Evolutionary conservation across 1,140 invertebrate genomes (phyloP).

Genomic region (Lepidurus apus): DNA sequence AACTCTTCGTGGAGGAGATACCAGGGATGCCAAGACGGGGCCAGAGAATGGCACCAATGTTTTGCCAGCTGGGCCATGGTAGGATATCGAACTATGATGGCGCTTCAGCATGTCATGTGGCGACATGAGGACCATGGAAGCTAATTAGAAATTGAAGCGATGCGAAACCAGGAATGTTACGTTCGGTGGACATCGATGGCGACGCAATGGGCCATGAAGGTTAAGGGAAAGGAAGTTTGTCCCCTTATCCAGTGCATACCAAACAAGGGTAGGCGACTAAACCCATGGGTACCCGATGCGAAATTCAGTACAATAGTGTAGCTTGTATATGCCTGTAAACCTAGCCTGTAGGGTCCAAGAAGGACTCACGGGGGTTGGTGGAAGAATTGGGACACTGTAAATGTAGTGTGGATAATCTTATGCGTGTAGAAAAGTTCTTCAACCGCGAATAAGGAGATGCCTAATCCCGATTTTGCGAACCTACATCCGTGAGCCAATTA

Average conservation of each 20-base stretch:
- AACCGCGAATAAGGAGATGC: no score
- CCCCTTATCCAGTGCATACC: no score
- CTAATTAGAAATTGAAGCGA: not conserved
- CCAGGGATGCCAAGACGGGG: not conserved
- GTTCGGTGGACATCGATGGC: not conserved
- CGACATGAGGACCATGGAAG: slow-evolving; percentile 17
- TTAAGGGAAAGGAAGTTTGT: not conserved
- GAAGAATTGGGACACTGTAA: no score
- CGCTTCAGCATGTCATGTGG: slow-evolving; percentile 1
- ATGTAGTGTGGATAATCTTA: no score
- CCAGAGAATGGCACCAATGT: not conserved
- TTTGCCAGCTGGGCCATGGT: slow-evolving; percentile 4
- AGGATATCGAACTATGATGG: slow-evolving; percentile 15
- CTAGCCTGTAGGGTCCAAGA: no score
- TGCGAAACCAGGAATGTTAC: not conserved
- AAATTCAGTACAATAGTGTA: no score
- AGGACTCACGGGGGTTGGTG: no score
- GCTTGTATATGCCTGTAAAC: no score
- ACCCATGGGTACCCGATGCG: no score
- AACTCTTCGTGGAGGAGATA: not conserved
- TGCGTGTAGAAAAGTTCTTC: no score
- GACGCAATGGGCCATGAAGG: not conserved
- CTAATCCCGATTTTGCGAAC: not conserved
- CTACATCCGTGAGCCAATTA: not conserved
- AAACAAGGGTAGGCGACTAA: no score